Conservation (phyloP, 2,113 vertebrate genomes). For the Tragulus kanchil region DNA sequence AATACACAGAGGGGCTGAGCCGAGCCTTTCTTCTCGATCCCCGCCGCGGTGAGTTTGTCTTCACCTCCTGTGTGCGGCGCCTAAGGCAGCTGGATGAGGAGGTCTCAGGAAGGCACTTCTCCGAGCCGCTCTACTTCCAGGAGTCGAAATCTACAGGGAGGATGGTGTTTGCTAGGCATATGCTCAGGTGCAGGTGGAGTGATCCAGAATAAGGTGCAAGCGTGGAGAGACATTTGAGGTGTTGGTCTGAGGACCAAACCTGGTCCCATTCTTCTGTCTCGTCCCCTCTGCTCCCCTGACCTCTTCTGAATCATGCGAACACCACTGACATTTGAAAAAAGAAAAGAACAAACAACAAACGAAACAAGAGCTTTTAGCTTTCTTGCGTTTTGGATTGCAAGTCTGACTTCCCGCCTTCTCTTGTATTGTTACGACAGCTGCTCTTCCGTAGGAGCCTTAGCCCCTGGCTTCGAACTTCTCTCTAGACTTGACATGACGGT, state of each 20-base stretch:
- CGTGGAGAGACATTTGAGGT: neutral
- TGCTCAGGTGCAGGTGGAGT: neutral
- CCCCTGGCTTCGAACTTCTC: neutral
- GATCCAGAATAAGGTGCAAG: neutral
- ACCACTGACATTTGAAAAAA: neutral
- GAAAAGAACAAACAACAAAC: neutral
- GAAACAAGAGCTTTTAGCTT: neutral
- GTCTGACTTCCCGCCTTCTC: neutral
- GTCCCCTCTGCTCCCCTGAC: neutral
- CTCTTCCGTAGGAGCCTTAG: neutral
- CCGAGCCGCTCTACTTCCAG: neutral
- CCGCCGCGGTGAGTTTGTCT: neutral
- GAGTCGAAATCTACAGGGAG: neutral
- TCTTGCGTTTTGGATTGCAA: constrained; percentile 1
- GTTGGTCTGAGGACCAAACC: neutral
- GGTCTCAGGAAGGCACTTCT: neutral
- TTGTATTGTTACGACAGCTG: neutral
- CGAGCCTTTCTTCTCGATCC: no score
- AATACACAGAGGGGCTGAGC: neutral
- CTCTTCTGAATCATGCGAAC: neutral
- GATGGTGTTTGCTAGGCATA: neutral
- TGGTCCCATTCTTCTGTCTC: neutral
- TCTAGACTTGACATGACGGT: neutral
- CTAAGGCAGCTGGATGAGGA: no score
- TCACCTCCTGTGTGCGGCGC: neutral